phyloP scores from a whole-genome alignment of 2,797 vertebrate species.

The Typhlichthys subterraneus region DNA sequence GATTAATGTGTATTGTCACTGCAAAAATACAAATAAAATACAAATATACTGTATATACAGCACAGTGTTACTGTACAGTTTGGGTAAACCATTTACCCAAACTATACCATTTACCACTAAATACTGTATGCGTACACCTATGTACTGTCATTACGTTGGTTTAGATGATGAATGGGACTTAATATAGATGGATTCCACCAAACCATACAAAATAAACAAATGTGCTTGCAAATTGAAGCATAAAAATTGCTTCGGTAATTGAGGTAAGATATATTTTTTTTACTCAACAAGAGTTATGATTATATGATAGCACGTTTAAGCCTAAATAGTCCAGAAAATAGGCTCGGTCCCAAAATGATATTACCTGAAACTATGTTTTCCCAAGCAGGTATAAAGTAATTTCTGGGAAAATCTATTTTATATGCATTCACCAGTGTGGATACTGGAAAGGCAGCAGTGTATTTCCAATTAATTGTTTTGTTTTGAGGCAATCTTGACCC shows the following conservation, averaged over 20 bases:
- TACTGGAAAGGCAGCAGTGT: slow-evolving; percentile 26
- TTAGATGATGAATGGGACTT: slow-evolving; percentile 57
- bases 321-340: slow-evolving; percentile 62
- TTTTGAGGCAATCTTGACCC: too few species aligned
- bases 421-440: slow-evolving; percentile 39
- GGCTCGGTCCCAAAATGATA: slow-evolving; percentile 51
- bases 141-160: slow-evolving; percentile 35
- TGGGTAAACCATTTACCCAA: neutral
- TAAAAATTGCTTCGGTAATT: slow-evolving; percentile 65
- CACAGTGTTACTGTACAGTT: too few species aligned
- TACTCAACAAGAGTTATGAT: slow-evolving; percentile 61
- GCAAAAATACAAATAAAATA: too few species aligned
- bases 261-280: slow-evolving; percentile 45
- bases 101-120: too few species aligned
- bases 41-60: too few species aligned
- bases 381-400: slow-evolving; percentile 45
- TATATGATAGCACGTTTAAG: slow-evolving; percentile 70
- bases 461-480: slow-evolving; percentile 31
- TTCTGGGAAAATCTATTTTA: slow-evolving; percentile 43
- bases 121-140: neutral
- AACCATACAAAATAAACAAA: slow-evolving; percentile 50
- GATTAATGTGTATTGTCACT: too few species aligned
- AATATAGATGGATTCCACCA: slow-evolving; percentile 37
- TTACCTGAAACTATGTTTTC: slow-evolving; percentile 57
- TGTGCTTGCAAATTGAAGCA: slow-evolving; percentile 59